phyloP scores from a whole-genome alignment of 64 coral and sea anemone genomes.

The Actinia tenebrosa region DNA sequence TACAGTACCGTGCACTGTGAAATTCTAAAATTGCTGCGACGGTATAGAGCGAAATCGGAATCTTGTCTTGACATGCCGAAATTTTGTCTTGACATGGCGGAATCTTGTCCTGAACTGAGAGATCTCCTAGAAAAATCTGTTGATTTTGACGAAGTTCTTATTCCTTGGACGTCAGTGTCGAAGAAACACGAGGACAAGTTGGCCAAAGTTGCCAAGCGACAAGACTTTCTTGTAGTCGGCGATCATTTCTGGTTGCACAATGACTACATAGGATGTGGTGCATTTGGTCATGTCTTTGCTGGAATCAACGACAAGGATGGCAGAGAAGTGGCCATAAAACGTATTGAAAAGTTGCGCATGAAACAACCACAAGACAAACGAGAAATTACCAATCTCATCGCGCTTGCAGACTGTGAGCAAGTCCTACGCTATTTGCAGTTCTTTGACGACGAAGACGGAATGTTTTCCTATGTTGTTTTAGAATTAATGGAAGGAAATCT shows the following conservation, averaged over 20 bases:
- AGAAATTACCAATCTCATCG: slow-evolving; percentile 19
- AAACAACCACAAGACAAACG: slow-evolving; percentile 10
- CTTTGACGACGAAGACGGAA: too few relatives aligned
- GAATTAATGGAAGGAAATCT: neutral
- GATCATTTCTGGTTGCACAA: neutral
- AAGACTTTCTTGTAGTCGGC: neutral
- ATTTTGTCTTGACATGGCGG: neutral
- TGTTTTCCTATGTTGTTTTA: too few relatives aligned
- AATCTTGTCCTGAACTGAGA: neutral
- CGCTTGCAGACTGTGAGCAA: too few relatives aligned
- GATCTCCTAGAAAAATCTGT: neutral
- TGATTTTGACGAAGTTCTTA: neutral
- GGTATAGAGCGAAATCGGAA: neutral
- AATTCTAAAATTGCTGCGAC: neutral
- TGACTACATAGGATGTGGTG: slow-evolving; percentile 20
- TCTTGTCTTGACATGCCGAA: neutral
- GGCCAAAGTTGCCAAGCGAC: neutral
- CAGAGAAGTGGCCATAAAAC: slow-evolving; percentile 34
- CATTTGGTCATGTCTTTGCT: slow-evolving; percentile 36
- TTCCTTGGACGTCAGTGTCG: slow-evolving; percentile 30
- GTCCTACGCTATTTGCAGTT: too few relatives aligned
- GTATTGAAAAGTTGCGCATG: slow-evolving; percentile 7
- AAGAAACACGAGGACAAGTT: neutral
- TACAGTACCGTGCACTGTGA: neutral
- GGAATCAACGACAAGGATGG: slow-evolving; percentile 43